Conservation (phyloP, 2,888 invertebrate genomes). For the Phrixothrix hirtus region DNA sequence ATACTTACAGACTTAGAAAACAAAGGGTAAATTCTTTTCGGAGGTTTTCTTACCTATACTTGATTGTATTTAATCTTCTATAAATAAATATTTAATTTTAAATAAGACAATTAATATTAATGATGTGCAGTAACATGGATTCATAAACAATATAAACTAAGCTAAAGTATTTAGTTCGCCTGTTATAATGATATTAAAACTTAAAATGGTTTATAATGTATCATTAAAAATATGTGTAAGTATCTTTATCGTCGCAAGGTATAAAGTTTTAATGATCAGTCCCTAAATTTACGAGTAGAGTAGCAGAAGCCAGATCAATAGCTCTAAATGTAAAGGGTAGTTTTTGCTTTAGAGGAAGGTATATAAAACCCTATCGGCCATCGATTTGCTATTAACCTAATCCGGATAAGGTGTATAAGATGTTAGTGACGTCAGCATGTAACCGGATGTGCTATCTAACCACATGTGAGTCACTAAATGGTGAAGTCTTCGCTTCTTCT, state of each 20-base stretch:
- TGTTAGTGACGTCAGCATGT: conserved; percentile 28
- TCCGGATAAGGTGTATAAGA: conserved; percentile 31
- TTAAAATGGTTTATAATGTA: not conserved
- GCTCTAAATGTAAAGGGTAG: conserved; percentile 26
- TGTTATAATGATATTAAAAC: no score
- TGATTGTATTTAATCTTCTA: no score
- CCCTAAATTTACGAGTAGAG: conserved; percentile 11
- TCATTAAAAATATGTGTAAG: not conserved
- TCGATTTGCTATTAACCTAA: conserved; percentile 35
- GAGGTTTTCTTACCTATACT: not conserved
- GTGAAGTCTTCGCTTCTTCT: conserved; percentile 25
- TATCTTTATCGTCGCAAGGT: not conserved
- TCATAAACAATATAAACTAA: no score
- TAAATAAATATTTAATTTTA: no score
- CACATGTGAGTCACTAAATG: conserved; percentile 27
- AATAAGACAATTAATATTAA: no score
- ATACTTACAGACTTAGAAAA: no score
- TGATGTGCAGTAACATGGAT: no score
- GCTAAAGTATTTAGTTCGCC: no score
- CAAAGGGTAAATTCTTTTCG: no score
- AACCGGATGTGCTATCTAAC: conserved; percentile 32
- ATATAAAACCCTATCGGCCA: conserved; percentile 31
- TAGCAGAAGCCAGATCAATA: conserved; percentile 26
- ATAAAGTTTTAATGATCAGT: conserved; percentile 15
- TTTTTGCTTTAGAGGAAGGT: conserved; percentile 29